Percentiles rank a stretch among this genome's conserved stretches.
These are phyloP conservation scores for Pantala flavescens DNA, from an alignment of 1,140 invertebrate genomes.

Conservation along the genomic window DNA sequence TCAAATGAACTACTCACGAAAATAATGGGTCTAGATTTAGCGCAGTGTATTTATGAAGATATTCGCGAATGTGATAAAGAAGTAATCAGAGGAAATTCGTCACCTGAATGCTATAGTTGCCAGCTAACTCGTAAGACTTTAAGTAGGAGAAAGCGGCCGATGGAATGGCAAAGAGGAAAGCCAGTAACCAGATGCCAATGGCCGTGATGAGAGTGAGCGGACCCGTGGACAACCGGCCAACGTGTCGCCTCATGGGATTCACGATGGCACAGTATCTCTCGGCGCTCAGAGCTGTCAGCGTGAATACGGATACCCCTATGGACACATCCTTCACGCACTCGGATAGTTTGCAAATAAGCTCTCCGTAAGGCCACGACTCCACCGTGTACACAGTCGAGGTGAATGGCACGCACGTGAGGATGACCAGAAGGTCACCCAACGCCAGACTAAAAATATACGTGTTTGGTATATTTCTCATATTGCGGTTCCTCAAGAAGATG, in stretches of 20 bases:
- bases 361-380: constrained; percentile 80
- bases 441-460: constrained; percentile 59
- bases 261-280: constrained; percentile 88
- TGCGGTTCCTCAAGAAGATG: constrained; percentile 65
- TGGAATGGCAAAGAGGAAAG: constrained; percentile 66
- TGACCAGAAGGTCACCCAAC: constrained; percentile 47
- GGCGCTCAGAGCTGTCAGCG: constrained; percentile 76
- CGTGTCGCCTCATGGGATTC: constrained; percentile 65
- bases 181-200: constrained; percentile 70
- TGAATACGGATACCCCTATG: constrained; percentile 88
- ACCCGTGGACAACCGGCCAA: constrained; percentile 30
- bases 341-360: constrained; percentile 69
- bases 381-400: constrained; percentile 76
- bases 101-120: too few species aligned
- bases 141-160: constrained; percentile 39
- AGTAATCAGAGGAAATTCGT: too few species aligned
- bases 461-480: constrained; percentile 82
- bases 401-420: constrained; percentile 80
- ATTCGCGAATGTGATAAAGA: too few species aligned
- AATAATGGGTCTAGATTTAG: too few species aligned
- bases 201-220: constrained; percentile 58
- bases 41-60: too few species aligned
- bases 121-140: too few species aligned
- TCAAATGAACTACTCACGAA: too few species aligned
- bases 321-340: constrained; percentile 83